Evolutionary conservation across 2,888 invertebrate species (phyloP).

Genomic region (Eutolmus rufibarbis): DNA sequence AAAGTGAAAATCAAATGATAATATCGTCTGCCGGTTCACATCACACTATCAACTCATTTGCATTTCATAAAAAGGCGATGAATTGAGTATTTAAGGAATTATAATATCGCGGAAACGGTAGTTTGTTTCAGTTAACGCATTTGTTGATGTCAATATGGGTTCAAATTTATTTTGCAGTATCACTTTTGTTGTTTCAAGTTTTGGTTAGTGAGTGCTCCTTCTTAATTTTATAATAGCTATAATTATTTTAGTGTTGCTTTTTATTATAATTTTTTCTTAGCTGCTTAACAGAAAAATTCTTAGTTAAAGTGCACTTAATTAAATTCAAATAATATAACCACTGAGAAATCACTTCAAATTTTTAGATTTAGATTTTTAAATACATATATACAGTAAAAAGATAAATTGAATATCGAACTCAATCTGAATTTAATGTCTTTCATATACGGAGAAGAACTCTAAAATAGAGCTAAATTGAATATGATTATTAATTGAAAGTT

Average conservation of each 20-base stretch:
- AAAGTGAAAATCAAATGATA: background rate
- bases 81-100: slow-evolving; percentile 5
- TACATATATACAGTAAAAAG: too few species aligned
- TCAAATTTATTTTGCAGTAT: background rate
- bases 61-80: background rate
- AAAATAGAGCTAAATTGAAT: too few species aligned
- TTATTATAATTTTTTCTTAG: too few species aligned
- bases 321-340: too few species aligned
- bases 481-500: too few species aligned
- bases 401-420: too few species aligned
- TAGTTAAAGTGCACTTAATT: too few species aligned
- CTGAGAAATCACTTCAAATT: too few species aligned
- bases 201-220: background rate
- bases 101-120: background rate
- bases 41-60: background rate
- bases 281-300: too few species aligned
- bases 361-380: too few species aligned
- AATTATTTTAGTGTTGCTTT: background rate
- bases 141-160: background rate
- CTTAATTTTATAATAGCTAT: background rate
- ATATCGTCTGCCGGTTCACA: background rate
- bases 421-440: too few species aligned
- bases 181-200: background rate
- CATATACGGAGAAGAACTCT: too few species aligned
- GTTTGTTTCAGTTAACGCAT: background rate